Evolutionary conservation across 2,113 vertebrate species (phyloP), one percentile per base, ranked within the genome.

Genomic region (Thamnaconus septentrionalis): DNA sequence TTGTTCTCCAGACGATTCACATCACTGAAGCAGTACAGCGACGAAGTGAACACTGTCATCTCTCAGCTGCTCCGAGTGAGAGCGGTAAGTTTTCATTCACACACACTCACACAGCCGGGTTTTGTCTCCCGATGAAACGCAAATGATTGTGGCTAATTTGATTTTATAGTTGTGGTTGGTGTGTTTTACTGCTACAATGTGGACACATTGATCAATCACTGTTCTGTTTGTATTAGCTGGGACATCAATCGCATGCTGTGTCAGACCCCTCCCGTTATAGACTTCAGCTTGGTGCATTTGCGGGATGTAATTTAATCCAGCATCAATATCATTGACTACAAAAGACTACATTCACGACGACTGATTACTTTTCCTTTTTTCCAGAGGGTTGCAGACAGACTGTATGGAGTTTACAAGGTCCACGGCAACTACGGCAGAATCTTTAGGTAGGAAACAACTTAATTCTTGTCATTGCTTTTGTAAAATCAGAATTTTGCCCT

Each of bases 401-500:
- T 96, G 0, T 98, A 97, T 69, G 96, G 96, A 4, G 95, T 98
- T 60, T 98, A 96, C 88, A 97, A 98, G 87, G 95, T 98, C 61
- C 96, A 97, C 61, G 95, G 94, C 39, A 97, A 98, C 89, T 98
- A 98, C 3, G 96, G 96, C 59, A 87, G 96, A 88, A 94, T 98
- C 41, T 98, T 98, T 88, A 98, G 96, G 96, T 96, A 87, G 78
- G 64, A 43, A 64, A 47, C 6, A 18, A 6, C 6, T 53, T 0
- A 41, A 4, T 4, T 42, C 9, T 56, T 12, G 5, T 52, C 11
- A 52, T 4, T 10, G 50, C 31, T 31, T 6, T 7, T 7, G 51
- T 10, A 18, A n/a, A 53, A 12, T 53, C 31, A 1, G 18, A 31
- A 31, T 31, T 31, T 31, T 31, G 18, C 18, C 18, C 18, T 31